phyloP scores from a whole-genome alignment of 2,888 invertebrate genomes.

The Pantelozetes paolii region DNA sequence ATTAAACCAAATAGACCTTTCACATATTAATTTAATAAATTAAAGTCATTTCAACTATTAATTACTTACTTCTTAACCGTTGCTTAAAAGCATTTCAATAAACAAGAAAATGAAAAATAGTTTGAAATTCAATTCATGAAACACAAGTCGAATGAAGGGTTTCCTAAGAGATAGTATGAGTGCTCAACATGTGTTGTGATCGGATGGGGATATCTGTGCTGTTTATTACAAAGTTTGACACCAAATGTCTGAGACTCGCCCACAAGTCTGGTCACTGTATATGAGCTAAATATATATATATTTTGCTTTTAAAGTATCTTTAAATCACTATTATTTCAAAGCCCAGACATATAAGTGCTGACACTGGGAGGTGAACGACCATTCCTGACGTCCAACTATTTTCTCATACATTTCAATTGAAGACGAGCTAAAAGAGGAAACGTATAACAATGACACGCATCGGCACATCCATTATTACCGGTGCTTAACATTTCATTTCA shows the following conservation, averaged over 20 bases:
- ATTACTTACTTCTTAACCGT: too few relatives aligned
- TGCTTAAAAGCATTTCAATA: too few relatives aligned
- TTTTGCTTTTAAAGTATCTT: background rate
- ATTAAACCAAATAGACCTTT: too few relatives aligned
- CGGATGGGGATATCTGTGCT: too few relatives aligned
- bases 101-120: too few relatives aligned
- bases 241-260: background rate
- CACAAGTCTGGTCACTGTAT: background rate
- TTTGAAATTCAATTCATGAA: too few relatives aligned
- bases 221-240: too few relatives aligned
- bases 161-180: too few relatives aligned
- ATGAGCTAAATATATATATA: background rate
- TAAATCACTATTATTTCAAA: constrained; percentile 24
- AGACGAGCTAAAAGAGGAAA: constrained; percentile 23
- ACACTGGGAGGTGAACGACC: constrained; percentile 10
- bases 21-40: too few relatives aligned
- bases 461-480: background rate
- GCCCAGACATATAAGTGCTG: background rate
- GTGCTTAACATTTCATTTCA: background rate
- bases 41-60: too few relatives aligned
- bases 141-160: too few relatives aligned
- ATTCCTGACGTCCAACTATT: constrained; percentile 1
- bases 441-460: constrained; percentile 16
- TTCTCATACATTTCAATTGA: background rate
- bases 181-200: too few relatives aligned